phyloP scores from a whole-genome alignment of 2,797 vertebrate genomes.

The Allobates femoralis region DNA sequence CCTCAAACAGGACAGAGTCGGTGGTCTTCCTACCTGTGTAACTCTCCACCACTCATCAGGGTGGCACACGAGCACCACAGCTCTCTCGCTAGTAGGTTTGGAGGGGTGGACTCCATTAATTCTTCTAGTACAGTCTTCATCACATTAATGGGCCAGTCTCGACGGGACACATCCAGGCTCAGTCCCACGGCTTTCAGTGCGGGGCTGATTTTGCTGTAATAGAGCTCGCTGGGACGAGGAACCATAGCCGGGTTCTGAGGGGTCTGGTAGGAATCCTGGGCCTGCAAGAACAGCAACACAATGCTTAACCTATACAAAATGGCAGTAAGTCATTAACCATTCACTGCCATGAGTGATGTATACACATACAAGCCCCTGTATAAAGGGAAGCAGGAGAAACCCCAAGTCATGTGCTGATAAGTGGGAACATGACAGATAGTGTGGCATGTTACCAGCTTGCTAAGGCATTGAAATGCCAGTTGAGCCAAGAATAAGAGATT shows the following conservation, averaged over 20 bases:
- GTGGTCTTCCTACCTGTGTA: constrained; percentile 83
- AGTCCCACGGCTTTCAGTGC: constrained; percentile 93
- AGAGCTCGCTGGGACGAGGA: constrained; percentile 96
- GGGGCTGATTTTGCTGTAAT: constrained; percentile 96
- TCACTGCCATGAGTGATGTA: no score
- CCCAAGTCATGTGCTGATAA: no score
- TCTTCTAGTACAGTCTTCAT: constrained; percentile 96
- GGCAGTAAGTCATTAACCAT: no score
- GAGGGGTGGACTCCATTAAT: constrained; percentile 94
- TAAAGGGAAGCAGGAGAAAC: no score
- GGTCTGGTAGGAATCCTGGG: constrained; percentile 91
- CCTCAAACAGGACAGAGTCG: background rate
- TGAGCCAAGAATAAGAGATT: no score
- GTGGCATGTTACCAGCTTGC: no score
- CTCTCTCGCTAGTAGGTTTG: constrained; percentile 96
- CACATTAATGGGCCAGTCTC: constrained; percentile 95
- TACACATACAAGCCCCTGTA: no score
- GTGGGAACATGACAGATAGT: no score
- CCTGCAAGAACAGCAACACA: constrained; percentile 73
- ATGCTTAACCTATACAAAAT: background rate
- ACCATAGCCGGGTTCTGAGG: constrained; percentile 90
- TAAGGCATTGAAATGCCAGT: no score
- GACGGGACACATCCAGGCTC: constrained; percentile 90
- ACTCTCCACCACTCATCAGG: constrained; percentile 98
- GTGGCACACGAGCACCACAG: constrained; percentile 98